Evolutionary conservation across 1,140 invertebrate species (phyloP).

Genomic region (Ceratitis capitata): DNA sequence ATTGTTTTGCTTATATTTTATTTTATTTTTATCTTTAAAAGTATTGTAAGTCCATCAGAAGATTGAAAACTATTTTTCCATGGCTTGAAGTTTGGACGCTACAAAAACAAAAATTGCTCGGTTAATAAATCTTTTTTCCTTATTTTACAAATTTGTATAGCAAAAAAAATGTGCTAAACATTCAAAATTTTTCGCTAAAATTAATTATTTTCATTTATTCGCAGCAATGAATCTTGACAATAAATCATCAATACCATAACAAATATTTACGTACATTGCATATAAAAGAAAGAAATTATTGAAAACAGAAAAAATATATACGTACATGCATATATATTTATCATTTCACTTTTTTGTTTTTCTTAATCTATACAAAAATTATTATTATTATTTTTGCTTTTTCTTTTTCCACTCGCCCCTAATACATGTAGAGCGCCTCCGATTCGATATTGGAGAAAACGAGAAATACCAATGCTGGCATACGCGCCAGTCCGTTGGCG

Average conservation of each 20-base stretch:
- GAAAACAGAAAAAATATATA: background rate
- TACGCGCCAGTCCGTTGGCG: slow-evolving; percentile 38
- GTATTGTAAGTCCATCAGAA: no score
- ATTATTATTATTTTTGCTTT: slow-evolving; percentile 32
- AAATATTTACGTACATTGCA: background rate
- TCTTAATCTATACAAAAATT: background rate
- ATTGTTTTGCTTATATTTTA: no score
- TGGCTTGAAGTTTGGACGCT: no score
- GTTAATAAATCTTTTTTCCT: no score
- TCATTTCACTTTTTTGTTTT: background rate
- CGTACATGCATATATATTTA: background rate
- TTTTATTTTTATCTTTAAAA: no score
- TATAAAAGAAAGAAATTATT: background rate
- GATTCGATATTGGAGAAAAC: slow-evolving; percentile 45
- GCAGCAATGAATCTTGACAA: background rate
- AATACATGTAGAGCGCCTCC: slow-evolving; percentile 42
- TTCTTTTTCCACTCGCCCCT: background rate
- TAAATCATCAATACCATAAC: background rate
- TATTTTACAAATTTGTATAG: background rate
- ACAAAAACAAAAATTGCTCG: no score
- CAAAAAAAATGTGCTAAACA: background rate
- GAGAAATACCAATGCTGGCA: background rate
- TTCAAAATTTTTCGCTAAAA: background rate
- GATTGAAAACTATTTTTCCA: no score
- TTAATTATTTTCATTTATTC: no score